Evolutionary conservation across 2,888 invertebrate genomes (phyloP).

Genomic region (Rhopalosiphum nymphaeae): DNA sequence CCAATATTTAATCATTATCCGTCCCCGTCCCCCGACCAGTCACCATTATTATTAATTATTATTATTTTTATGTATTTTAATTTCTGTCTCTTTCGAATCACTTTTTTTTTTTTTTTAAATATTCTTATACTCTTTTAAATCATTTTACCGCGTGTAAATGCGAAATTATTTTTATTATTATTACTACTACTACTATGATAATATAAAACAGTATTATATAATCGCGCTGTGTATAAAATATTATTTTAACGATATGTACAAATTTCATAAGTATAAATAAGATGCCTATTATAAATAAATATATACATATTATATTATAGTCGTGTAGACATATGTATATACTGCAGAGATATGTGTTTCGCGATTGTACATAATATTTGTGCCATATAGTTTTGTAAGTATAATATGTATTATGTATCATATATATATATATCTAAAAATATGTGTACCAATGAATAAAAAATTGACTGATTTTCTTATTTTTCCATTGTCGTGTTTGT

Average conservation of each 20-base stretch:
- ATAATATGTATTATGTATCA: slow-evolving; percentile 10
- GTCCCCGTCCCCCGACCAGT: background rate
- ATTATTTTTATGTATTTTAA: slow-evolving; percentile 30
- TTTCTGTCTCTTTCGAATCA: slow-evolving; percentile 15
- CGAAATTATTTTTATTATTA: background rate
- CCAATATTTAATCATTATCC: background rate
- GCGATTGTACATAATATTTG: slow-evolving; percentile 51
- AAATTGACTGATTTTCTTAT: slow-evolving; percentile 63
- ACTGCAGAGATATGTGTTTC: background rate
- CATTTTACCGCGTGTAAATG: background rate
- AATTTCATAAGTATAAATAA: background rate
- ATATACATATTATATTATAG: background rate
- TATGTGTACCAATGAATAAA: slow-evolving; percentile 61
- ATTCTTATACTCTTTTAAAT: background rate
- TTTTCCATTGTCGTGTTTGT: slow-evolving; percentile 15
- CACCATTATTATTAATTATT: slow-evolving; percentile 24
- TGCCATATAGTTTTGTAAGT: slow-evolving; percentile 65
- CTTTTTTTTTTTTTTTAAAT: background rate
- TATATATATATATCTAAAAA: background rate
- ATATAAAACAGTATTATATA: background rate
- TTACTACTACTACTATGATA: background rate
- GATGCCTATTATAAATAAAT: background rate
- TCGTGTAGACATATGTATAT: background rate
- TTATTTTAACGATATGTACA: background rate
- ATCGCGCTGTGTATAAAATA: slow-evolving; percentile 7